Conservation (phyloP, 2,888 invertebrate genomes). For the Pheosia gnoma region DNA sequence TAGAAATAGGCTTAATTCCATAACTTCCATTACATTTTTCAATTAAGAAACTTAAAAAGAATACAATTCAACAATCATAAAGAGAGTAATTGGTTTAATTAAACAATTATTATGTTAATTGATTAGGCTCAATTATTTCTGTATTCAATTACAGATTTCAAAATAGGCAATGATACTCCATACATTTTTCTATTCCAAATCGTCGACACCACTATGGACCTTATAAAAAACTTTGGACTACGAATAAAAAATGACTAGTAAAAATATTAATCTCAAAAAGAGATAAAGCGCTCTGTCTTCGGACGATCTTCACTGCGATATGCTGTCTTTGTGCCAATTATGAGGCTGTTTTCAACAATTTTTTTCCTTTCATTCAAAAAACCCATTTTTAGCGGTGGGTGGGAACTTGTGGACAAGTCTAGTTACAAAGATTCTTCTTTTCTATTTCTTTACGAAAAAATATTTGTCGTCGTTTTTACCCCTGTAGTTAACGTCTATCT, state of each 20-base stretch:
- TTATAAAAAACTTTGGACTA: constrained; percentile 65
- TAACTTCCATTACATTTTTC: too few species aligned
- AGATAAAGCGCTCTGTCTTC: constrained; percentile 67
- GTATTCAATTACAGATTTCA: too few species aligned
- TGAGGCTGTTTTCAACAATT: constrained; percentile 62
- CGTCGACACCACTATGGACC: constrained; percentile 58
- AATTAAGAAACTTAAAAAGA: too few species aligned
- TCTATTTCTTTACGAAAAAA: constrained; percentile 4
- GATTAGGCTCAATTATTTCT: too few species aligned
- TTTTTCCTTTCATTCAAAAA: constrained; percentile 47
- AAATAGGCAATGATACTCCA: constrained; percentile 38
- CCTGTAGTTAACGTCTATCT: too few species aligned
- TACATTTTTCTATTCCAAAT: constrained; percentile 41
- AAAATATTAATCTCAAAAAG: constrained; percentile 75
- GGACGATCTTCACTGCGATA: constrained; percentile 68
- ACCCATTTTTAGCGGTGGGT: constrained; percentile 61
- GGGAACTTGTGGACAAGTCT: constrained; percentile 61
- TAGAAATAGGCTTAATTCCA: too few species aligned
- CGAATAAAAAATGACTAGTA: constrained; percentile 67
- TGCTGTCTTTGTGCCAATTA: constrained; percentile 81
- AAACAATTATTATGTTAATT: too few species aligned
- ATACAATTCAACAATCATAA: too few species aligned
- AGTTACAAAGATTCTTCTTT: constrained; percentile 27
- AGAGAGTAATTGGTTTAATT: too few species aligned
- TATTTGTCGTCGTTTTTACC: too few species aligned